Base-by-base conservation (phyloP, 2,113 vertebrate genomes). In the Rhinoptilus africanus region DNA sequence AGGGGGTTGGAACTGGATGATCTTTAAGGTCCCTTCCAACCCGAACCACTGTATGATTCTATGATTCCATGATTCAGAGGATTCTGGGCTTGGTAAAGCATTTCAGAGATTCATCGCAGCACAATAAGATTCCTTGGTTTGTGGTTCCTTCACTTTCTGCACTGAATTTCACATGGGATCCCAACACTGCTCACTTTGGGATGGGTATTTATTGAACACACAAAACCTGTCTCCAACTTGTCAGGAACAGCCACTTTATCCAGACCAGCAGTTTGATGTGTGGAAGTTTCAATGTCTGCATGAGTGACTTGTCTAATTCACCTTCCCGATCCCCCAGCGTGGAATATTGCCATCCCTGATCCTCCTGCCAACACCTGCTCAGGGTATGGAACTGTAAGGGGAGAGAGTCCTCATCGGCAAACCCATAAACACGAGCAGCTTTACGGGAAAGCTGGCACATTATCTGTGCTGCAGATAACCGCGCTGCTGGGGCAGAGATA, bases 71-170 rank as follows among this genome's bases (percentile, higher is more conserved):
- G 47, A 28, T 79, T 79, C 51, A 64, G 71, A 82, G 34, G 43
- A 35, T 51, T 88, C 10, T 64, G 43, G 50, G 22, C 39, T n/a
- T 30, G 22, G 10, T 43, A 85, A 85, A 68, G 21, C 8, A 22
- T 75, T 78, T 37, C 1, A 4, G 47, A 82, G 74, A 37, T 41
- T 22, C 9, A 26, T 9, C 6, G 0, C 0, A 2, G 12, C n/a
- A 54, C 23, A 48, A 2, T 8, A 30, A 60, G n/a, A 14, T 62
- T 45, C n/a, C 32, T 72, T 41, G 47, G 10, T 41, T 50, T 69
- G 24, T 50, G 21, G 30, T 45, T 60, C 1, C 32, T 72, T 69
- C 3, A 0, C 37, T 84, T 75, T 59, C 47, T 81, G 73, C 39
- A 37, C 48, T 87, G 83, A 8, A 20, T 53, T 69, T 69, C 85